These are phyloP conservation scores for Trachurus trachurus DNA, from an alignment of 2,797 vertebrate species.

Conservation along the genomic window DNA sequence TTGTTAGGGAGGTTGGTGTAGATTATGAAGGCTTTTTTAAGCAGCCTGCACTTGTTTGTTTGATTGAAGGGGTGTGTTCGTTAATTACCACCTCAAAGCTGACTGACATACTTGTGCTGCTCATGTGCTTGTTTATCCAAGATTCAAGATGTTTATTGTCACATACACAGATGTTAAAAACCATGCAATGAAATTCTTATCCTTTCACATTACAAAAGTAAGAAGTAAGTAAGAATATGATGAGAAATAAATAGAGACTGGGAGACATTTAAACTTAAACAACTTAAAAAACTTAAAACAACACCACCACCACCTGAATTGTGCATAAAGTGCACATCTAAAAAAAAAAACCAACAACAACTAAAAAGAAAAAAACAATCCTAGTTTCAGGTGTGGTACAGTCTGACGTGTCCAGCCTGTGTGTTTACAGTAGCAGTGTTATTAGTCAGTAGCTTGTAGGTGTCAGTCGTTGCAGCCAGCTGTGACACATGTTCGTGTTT, in stretches of 20 bases:
- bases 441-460: constrained; percentile 24
- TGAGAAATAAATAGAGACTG: too few species aligned
- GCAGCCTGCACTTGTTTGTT: constrained; percentile 7
- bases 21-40: not conserved
- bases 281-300: too few species aligned
- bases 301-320: too few species aligned
- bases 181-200: too few species aligned
- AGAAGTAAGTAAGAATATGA: too few species aligned
- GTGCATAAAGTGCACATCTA: too few species aligned
- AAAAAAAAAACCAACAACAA: too few species aligned
- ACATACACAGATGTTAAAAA: too few species aligned
- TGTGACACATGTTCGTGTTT: constrained; percentile 58
- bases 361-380: not conserved
- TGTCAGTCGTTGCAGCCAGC: constrained; percentile 35
- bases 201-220: too few species aligned
- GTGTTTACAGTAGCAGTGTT: constrained; percentile 58
- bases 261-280: too few species aligned
- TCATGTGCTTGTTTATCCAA: not conserved
- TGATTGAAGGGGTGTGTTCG: constrained; percentile 36
- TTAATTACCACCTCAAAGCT: constrained; percentile 11
- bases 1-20: not conserved
- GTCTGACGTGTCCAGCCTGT: constrained; percentile 23
- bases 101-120: not conserved
- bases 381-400: constrained; percentile 26
- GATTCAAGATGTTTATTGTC: too few species aligned